Conservation (phyloP, 2,113 vertebrate species). For the Ploceus nigricollis region DNA sequence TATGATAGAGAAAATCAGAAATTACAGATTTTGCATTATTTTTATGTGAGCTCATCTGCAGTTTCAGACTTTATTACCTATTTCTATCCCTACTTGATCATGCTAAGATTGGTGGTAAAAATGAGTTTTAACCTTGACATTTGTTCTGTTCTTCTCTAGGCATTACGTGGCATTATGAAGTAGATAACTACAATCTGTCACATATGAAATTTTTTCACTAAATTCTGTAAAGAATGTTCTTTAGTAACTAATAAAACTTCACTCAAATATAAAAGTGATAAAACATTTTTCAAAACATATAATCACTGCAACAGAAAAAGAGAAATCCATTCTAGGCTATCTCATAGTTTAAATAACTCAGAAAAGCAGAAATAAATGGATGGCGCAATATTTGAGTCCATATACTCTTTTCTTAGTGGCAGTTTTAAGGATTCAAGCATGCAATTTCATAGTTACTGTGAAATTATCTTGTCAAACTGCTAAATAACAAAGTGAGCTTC, state of each 20-base stretch:
- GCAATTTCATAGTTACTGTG: background rate
- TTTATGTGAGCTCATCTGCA: background rate
- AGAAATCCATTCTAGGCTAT: background rate
- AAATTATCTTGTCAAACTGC: background rate
- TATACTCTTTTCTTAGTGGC: background rate
- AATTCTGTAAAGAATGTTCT: background rate
- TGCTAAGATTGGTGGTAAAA: background rate
- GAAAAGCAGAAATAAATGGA: background rate
- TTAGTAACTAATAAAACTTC: background rate
- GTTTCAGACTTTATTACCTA: background rate
- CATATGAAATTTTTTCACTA: background rate
- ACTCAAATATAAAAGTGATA: background rate
- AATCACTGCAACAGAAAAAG: background rate
- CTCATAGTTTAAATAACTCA: background rate
- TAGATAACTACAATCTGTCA: background rate
- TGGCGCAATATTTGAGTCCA: background rate
- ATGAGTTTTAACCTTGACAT: background rate
- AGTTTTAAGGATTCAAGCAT: background rate
- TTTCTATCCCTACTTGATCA: background rate
- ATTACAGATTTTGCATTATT: background rate
- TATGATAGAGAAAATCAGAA: background rate
- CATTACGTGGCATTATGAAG: background rate
- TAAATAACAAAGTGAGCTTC: background rate
- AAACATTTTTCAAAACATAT: background rate
- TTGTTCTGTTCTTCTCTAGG: background rate